These are phyloP conservation scores for Pomacea canaliculata DNA, from an alignment of 2,888 invertebrate genomes.

Conservation along the genomic window DNA sequence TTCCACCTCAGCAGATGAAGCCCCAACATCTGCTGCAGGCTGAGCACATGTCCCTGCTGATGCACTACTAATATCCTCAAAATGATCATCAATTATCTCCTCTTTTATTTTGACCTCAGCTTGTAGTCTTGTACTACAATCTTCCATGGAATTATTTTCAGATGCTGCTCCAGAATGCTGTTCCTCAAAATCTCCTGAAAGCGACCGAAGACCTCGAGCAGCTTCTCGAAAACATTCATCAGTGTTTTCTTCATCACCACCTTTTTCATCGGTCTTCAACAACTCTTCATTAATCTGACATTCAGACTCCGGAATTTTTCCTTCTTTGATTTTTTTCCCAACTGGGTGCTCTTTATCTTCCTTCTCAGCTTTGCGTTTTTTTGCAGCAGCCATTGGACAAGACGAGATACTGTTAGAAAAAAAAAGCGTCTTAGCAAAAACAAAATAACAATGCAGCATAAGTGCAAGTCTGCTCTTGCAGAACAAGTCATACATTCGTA, in stretches of 20 bases:
- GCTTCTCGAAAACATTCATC: constrained; percentile 83
- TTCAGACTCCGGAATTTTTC: not conserved
- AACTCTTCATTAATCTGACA: not conserved
- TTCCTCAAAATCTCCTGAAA: constrained; percentile 78
- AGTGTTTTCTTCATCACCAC: constrained; percentile 76
- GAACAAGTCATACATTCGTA: too few species aligned
- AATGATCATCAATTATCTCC: constrained; percentile 10
- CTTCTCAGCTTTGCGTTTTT: constrained; percentile 54
- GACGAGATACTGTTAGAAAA: constrained; percentile 39
- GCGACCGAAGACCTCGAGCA: constrained; percentile 86
- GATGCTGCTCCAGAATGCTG: not conserved
- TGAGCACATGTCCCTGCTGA: not conserved
- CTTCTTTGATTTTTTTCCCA: constrained; percentile 18
- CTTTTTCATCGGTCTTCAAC: constrained; percentile 17
- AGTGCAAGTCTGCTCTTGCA: too few species aligned
- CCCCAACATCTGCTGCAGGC: not conserved
- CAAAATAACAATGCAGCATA: too few species aligned
- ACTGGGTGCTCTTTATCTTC: constrained; percentile 31
- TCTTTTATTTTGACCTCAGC: constrained; percentile 18
- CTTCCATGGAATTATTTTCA: not conserved
- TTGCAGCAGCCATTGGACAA: constrained; percentile 55
- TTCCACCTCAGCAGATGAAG: constrained; percentile 8
- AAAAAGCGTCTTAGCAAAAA: too few species aligned
- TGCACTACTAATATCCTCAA: constrained; percentile 7
- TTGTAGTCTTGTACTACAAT: not conserved